Conservation (phyloP, 2,113 vertebrate genomes). For the Solea senegalensis region DNA sequence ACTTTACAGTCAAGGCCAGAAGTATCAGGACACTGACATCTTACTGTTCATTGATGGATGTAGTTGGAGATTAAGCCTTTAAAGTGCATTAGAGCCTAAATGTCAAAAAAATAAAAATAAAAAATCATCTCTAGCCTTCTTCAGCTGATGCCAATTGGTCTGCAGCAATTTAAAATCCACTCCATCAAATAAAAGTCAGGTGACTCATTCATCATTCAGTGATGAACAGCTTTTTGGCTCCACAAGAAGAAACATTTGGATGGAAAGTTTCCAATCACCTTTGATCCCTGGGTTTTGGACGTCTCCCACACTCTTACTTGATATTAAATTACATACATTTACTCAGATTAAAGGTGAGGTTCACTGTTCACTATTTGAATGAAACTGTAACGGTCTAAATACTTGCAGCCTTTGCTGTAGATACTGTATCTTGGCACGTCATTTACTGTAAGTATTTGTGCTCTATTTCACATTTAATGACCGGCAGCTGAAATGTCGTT, state of each 20-base stretch:
- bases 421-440: slow-evolving; percentile 48
- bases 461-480: slow-evolving; percentile 27
- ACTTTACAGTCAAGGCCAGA: slow-evolving; percentile 1
- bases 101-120: too few species aligned
- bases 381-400: background rate
- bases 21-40: background rate
- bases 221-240: too few species aligned
- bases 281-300: too few species aligned
- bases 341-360: background rate
- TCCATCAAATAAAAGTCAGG: too few species aligned
- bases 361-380: background rate
- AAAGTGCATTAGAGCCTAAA: too few species aligned
- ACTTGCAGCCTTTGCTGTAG: background rate
- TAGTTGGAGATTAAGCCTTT: too few species aligned
- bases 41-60: background rate
- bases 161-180: too few species aligned
- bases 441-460: slow-evolving; percentile 17
- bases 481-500: background rate
- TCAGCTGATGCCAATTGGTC: too few species aligned
- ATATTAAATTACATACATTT: background rate
- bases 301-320: background rate
- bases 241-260: too few species aligned
- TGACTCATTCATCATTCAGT: too few species aligned
- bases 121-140: too few species aligned
- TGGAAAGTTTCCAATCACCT: too few species aligned